phyloP scores from a whole-genome alignment of 2,113 vertebrate genomes.

The Tachuris rubrigastra region DNA sequence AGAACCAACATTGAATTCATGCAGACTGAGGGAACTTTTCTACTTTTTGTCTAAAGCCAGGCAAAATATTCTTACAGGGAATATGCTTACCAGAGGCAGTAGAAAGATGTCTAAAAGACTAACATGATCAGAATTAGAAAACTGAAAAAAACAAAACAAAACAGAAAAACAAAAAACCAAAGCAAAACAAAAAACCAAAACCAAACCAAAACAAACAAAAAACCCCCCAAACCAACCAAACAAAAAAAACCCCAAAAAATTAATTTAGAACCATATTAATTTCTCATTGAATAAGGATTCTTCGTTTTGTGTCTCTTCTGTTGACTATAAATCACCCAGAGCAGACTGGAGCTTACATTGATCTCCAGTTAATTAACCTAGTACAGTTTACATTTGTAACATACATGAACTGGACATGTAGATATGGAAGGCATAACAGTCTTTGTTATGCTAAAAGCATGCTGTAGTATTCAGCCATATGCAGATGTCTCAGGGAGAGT shows the following conservation, averaged over 20 bases:
- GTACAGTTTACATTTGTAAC: background rate
- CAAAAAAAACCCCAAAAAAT: rapidly evolving
- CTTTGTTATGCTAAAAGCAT: background rate
- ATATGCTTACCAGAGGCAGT: background rate
- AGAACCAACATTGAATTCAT: background rate
- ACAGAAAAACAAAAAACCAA: no score
- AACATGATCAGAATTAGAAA: background rate
- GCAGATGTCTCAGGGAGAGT: background rate
- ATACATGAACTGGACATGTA: background rate
- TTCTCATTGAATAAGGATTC: background rate
- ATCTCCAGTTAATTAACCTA: rapidly evolving
- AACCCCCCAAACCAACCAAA: no score
- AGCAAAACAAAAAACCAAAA: no score
- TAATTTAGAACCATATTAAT: background rate
- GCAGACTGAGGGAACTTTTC: background rate
- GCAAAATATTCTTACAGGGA: background rate
- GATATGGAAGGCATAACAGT: background rate
- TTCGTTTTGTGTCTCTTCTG: background rate
- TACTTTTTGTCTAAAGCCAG: background rate
- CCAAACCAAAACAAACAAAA: no score
- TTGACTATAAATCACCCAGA: background rate
- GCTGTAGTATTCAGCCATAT: background rate
- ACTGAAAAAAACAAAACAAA: background rate
- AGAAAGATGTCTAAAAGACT: background rate
- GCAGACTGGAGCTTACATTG: background rate